Conservation (phyloP, 2,797 vertebrate genomes). For the Meda fulgida region DNA sequence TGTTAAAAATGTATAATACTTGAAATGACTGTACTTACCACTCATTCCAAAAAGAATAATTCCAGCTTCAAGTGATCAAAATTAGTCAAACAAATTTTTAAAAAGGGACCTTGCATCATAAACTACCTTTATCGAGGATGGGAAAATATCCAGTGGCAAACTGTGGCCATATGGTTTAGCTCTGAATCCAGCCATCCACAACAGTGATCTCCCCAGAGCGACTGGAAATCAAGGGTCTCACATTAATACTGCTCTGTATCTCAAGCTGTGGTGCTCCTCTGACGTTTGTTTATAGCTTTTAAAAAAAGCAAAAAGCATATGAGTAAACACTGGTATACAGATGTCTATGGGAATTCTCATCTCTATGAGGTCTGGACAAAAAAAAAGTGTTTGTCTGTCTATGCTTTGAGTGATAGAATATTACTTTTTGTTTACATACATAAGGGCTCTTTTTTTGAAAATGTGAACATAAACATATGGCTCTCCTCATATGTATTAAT, state of each 20-base stretch:
- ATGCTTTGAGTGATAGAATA: neutral
- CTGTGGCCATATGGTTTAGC: slow-evolving; percentile 35
- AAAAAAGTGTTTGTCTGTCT: neutral
- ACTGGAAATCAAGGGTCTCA: slow-evolving; percentile 36
- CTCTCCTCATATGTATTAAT: neutral
- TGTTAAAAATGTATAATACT: neutral
- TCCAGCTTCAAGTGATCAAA: neutral
- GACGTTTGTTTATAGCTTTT: slow-evolving; percentile 56
- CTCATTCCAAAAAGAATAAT: slow-evolving; percentile 1
- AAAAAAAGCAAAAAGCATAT: slow-evolving; percentile 25
- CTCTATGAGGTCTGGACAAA: slow-evolving; percentile 4
- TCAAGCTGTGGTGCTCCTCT: slow-evolving; percentile 35
- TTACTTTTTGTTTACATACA: slow-evolving; percentile 11
- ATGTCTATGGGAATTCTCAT: slow-evolving; percentile 49
- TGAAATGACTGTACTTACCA: slow-evolving; percentile 28
- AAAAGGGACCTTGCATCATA: neutral
- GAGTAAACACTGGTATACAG: slow-evolving; percentile 52
- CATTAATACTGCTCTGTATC: slow-evolving; percentile 37
- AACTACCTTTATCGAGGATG: neutral
- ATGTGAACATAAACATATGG: neutral
- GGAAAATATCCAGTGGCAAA: slow-evolving; percentile 17
- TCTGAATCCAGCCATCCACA: slow-evolving; percentile 39
- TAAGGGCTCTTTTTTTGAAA: neutral
- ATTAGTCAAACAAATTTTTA: neutral
- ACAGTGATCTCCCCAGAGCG: slow-evolving; percentile 33